A percentile compares a stretch with the other conserved stretches of the same genome.
Conservation (phyloP, 1,140 invertebrate genomes). For the Chironomus striatipennis region DNA sequence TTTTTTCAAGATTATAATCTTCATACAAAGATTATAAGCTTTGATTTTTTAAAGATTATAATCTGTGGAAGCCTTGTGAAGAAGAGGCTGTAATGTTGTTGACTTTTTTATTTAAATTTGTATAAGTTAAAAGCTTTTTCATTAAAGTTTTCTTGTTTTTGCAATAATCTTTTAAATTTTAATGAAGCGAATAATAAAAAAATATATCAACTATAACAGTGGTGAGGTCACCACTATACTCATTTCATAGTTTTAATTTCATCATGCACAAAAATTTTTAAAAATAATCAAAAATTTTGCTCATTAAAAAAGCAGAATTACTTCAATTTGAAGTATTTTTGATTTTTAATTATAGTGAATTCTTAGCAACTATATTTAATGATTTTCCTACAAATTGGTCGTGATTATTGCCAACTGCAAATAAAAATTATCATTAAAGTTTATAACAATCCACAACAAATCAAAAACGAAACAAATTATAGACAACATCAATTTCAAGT, state of each 20-base stretch:
- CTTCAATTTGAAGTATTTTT: slow-evolving; percentile 9
- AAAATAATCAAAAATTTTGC: neutral
- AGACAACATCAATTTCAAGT: neutral
- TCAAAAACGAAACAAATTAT: neutral
- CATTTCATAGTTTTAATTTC: too few species aligned
- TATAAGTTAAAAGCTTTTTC: neutral
- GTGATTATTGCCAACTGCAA: neutral
- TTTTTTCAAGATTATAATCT: too few species aligned
- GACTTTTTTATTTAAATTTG: neutral
- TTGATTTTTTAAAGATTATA: too few species aligned
- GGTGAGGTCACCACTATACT: too few species aligned
- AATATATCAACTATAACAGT: too few species aligned
- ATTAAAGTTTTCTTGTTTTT: neutral
- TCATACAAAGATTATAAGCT: too few species aligned
- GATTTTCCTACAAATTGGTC: neutral
- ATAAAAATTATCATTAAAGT: neutral
- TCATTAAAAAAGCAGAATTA: neutral
- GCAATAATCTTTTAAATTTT: neutral
- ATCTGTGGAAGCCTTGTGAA: neutral
- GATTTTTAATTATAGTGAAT: neutral
- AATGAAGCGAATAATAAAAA: too few species aligned
- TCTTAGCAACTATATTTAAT: neutral
- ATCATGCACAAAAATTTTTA: too few species aligned
- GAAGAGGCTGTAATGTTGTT: neutral
- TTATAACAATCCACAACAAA: neutral